These are phyloP conservation scores for Eurosta solidaginis DNA, from an alignment of 1,140 invertebrate genomes.

Conservation along the genomic window DNA sequence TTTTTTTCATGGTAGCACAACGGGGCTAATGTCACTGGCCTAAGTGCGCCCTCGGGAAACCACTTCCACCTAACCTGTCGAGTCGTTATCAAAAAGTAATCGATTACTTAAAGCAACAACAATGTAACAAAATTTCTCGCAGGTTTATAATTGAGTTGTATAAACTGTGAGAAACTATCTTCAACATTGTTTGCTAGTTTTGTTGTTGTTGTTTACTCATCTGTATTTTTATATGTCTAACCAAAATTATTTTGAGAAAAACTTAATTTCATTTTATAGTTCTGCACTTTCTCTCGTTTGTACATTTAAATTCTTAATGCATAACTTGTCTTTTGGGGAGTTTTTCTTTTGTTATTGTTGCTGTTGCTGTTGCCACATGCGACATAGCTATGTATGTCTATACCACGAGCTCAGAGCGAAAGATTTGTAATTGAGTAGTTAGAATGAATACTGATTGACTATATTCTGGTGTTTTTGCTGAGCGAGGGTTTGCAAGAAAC, in stretches of 20 bases:
- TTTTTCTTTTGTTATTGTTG: background rate
- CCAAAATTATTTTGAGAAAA: conserved; percentile 16
- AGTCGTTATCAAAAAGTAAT: too few relatives aligned
- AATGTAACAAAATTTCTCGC: background rate
- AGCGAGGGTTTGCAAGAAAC: too few relatives aligned
- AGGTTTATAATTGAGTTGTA: background rate
- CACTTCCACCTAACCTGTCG: too few relatives aligned
- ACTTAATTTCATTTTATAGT: conserved; percentile 25
- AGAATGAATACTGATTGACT: background rate
- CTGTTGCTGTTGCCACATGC: background rate
- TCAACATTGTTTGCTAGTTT: background rate
- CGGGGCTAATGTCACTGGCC: too few relatives aligned
- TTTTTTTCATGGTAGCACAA: too few relatives aligned
- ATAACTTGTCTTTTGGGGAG: background rate
- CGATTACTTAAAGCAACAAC: too few relatives aligned
- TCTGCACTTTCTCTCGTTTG: conserved; percentile 6
- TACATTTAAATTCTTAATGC: conserved; percentile 25
- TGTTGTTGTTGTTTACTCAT: background rate
- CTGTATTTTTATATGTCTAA: background rate
- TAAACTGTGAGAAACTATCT: background rate
- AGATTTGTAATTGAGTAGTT: background rate
- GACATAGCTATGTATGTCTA: background rate
- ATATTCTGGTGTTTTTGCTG: background rate
- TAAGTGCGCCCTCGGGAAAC: too few relatives aligned
- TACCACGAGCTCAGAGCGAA: background rate